These are phyloP conservation scores for Syndactyla subalaris DNA, from an alignment of 2,797 vertebrate genomes.

Conservation along the genomic window DNA sequence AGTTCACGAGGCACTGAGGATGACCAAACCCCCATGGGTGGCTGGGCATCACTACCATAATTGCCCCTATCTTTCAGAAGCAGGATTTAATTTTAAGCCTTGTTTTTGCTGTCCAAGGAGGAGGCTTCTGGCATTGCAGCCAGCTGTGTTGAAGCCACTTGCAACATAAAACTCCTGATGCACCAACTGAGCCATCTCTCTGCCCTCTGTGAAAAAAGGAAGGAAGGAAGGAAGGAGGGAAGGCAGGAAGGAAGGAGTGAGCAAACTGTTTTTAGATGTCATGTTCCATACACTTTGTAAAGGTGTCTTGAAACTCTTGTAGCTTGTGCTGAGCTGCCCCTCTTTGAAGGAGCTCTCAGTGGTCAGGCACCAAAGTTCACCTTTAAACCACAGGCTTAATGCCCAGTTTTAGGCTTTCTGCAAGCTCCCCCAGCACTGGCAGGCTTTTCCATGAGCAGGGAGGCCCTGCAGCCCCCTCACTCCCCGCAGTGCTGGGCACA, in stretches of 20 bases:
- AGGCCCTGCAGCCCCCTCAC: background rate
- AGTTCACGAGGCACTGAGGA: accelerated
- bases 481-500: background rate
- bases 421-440: background rate
- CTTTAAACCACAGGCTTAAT: background rate
- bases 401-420: background rate
- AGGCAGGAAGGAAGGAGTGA: background rate
- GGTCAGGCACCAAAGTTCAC: background rate
- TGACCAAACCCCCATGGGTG: background rate
- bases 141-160: background rate
- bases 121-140: background rate
- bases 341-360: background rate
- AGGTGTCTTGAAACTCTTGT: background rate
- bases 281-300: background rate
- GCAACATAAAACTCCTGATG: background rate
- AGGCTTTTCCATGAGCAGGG: background rate
- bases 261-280: background rate
- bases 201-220: background rate
- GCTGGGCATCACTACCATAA: accelerated
- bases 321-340: background rate
- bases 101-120: background rate
- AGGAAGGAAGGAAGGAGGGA: background rate
- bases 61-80: background rate
- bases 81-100: background rate
- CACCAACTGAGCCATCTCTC: accelerated